phyloP scores from a whole-genome alignment of 2,888 invertebrate genomes.

The Ptychoptera contaminata region DNA sequence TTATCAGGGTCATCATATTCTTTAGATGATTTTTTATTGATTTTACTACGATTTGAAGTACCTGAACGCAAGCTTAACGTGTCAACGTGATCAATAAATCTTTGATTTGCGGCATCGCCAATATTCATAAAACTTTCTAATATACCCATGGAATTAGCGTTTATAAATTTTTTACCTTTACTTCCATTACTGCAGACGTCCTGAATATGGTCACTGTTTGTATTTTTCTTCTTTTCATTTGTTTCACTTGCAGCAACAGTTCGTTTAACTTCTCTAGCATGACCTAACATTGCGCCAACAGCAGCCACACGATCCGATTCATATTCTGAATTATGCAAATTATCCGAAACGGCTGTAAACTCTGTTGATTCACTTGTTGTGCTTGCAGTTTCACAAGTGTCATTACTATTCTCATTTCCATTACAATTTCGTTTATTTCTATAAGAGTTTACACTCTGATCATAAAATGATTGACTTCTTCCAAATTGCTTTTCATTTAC shows the following conservation, averaged over 20 bases:
- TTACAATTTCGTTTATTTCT: not conserved
- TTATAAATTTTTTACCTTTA: too few relatives aligned
- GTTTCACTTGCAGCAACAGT: not conserved
- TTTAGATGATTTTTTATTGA: not conserved
- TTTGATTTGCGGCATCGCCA: not conserved
- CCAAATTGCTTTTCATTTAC: too few relatives aligned
- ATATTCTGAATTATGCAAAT: slow-evolving; percentile 17
- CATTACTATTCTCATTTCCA: not conserved
- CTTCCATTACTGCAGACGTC: too few relatives aligned
- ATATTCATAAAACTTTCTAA: slow-evolving; percentile 6
- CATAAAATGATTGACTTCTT: too few relatives aligned
- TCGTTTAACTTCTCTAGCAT: too few relatives aligned
- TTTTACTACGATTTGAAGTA: not conserved
- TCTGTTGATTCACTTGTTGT: slow-evolving; percentile 29
- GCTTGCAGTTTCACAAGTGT: slow-evolving; percentile 19
- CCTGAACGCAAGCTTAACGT: slow-evolving; percentile 2
- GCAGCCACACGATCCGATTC: not conserved
- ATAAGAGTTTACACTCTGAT: not conserved
- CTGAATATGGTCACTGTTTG: not conserved
- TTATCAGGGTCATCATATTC: slow-evolving; percentile 19
- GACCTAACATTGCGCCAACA: not conserved
- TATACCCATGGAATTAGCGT: not conserved
- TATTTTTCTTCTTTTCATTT: not conserved
- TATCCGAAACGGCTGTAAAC: slow-evolving; percentile 26
- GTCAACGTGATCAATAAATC: slow-evolving; percentile 1